Percentiles rank a stretch among this genome's conserved stretches.
phyloP scores from a whole-genome alignment of 2,888 invertebrate genomes.

The Acleris cristana region DNA sequence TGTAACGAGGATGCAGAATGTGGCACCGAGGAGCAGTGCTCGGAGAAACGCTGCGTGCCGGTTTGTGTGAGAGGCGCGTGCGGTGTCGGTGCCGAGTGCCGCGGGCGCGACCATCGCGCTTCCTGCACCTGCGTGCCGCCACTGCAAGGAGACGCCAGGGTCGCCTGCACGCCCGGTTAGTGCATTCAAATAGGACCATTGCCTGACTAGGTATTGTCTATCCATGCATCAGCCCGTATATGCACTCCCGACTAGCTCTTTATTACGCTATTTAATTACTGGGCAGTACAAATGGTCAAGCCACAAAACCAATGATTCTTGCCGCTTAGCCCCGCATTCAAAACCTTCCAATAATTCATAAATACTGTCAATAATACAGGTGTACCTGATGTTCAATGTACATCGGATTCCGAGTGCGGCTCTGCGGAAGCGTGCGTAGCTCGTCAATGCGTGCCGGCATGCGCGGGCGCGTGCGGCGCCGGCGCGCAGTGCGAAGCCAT shows the following conservation, averaged over 20 bases:
- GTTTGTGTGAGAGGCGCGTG: conserved; percentile 89
- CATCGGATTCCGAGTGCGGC: conserved; percentile 89
- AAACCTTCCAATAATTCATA: too few species aligned
- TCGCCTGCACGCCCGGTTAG: conserved; percentile 86
- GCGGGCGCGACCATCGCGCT: conserved; percentile 89
- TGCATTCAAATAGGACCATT: conserved; percentile 4
- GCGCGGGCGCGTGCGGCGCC: conserved; percentile 91
- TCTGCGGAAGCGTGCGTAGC: conserved; percentile 91
- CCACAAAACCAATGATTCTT: too few species aligned
- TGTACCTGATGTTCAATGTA: conserved; percentile 85
- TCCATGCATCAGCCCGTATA: neutral
- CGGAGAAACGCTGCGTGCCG: conserved; percentile 89
- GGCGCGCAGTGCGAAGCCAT: conserved; percentile 91
- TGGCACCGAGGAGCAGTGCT: conserved; percentile 87
- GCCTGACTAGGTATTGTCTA: neutral
- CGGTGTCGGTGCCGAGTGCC: conserved; percentile 90
- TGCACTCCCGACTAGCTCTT: neutral
- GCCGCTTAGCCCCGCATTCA: too few species aligned
- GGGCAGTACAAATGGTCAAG: too few species aligned
- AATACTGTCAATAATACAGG: conserved; percentile 50
- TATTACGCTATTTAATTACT: too few species aligned
- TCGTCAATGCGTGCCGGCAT: conserved; percentile 91
- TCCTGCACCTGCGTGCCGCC: conserved; percentile 90
- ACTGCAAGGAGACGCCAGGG: conserved; percentile 91
- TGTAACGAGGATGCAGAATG: conserved; percentile 90